Evolutionary conservation across 64 coral and sea anemone genomes (phyloP).

Genomic region (Dendrophyllia cribrosa): DNA sequence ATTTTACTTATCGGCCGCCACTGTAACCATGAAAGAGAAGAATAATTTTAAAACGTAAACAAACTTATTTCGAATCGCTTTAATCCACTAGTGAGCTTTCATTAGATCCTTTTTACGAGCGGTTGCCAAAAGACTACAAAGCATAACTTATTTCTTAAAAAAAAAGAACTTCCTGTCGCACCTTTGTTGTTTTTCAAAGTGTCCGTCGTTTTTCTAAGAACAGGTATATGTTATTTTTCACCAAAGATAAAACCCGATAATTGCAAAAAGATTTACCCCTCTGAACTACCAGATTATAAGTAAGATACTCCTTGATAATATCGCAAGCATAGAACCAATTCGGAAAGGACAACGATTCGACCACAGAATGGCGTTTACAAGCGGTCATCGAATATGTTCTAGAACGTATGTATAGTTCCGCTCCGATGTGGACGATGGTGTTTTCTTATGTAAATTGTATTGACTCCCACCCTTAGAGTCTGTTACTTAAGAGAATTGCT

Average conservation of each 20-base stretch:
- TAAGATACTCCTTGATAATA: background rate
- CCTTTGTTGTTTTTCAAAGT: constrained; percentile 18
- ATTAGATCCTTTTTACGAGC: background rate
- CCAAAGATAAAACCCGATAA: background rate
- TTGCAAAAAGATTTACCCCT: background rate
- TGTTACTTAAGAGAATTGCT: constrained; percentile 33
- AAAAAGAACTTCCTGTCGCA: constrained; percentile 20
- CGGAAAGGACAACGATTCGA: background rate
- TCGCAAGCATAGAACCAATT: background rate
- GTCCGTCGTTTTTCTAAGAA: background rate
- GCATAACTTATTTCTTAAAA: background rate
- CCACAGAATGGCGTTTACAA: background rate
- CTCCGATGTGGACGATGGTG: background rate
- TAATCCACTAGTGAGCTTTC: background rate
- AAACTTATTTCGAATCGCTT: background rate
- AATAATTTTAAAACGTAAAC: background rate
- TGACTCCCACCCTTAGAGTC: constrained; percentile 1
- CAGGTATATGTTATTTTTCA: background rate
- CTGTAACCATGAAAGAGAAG: background rate
- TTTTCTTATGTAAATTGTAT: constrained; percentile 40
- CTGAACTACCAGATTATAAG: no score
- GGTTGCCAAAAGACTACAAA: background rate
- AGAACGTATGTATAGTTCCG: constrained; percentile 1
- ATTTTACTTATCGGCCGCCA: background rate
- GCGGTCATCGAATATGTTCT: background rate